Base-by-base conservation (phyloP, 1,140 invertebrate species). In the Nasonia vitripennis region DNA sequence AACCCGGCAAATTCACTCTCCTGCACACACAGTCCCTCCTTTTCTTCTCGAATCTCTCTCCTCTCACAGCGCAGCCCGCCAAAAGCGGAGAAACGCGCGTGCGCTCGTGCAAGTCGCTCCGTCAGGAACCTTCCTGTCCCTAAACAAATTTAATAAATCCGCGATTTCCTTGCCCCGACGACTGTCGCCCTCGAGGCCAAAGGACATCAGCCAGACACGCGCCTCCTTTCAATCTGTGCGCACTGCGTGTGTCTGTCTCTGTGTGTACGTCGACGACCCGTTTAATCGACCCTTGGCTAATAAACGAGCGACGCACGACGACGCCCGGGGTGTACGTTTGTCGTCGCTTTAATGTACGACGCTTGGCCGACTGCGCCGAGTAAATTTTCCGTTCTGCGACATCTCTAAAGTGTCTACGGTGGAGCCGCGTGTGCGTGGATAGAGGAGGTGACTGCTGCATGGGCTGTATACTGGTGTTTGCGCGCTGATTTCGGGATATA, bases 131-230 rank as follows among this genome's bases (percentile, higher is more conserved):
- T 78, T 82, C 75, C 86, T 84, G 82, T 88, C 87, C 90, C 90
- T 91, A 92, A 93, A 93, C 91, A 92, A 93, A 93, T 92, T 92
- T 92, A 92, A 93, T 93, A 93, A 93, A 91, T 89, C 89, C 89
- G 89, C 91, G 91, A 92, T 93, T 92, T 93, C 91, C 91, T 91
- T 91, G 90, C 41, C 1, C 89, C 89, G 91, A 91, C 86, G 12
- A 88, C 67, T 70, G 67, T 89, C 87, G 87, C 83, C 88, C 87
- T 89, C 87, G 83, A 89, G 86, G 88, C 80, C 41, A 77, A 78
- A 55, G 77, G 41, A 79, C 77, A 27, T 27, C 27, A 48, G 23
- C 37, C 67, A 78, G 55, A 74, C 31, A 71, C 45, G 48, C 20
- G 77, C 27, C 77, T 78, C 78, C 78, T 41, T 80, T 84, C 79